Percentiles rank a stretch among this genome's conserved stretches.
phyloP scores from a whole-genome alignment of 2,797 vertebrate species.

The Arrhamphus sclerolepis region DNA sequence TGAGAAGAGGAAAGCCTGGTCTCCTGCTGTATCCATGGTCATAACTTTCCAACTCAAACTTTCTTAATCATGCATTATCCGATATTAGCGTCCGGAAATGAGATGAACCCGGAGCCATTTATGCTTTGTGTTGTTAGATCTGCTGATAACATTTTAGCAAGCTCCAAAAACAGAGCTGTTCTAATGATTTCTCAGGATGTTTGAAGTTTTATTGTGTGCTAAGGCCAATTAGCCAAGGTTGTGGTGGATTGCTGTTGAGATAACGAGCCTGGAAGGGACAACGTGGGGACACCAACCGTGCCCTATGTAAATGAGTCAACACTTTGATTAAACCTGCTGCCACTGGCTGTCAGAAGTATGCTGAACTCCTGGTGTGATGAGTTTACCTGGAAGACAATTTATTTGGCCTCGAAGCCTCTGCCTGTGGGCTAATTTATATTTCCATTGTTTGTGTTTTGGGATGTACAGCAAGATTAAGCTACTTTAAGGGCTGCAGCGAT shows the following conservation, averaged over 20 bases:
- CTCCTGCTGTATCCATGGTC: constrained; percentile 10
- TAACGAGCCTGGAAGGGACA: constrained; percentile 63
- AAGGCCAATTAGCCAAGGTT: constrained; percentile 60
- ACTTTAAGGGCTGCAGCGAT: constrained; percentile 6
- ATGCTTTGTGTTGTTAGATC: constrained; percentile 30
- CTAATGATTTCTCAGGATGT: constrained; percentile 56
- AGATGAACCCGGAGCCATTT: constrained; percentile 30
- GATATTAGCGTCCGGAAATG: constrained; percentile 28
- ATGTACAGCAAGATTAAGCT: constrained; percentile 19
- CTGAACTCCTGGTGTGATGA: constrained; percentile 58
- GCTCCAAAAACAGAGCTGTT: constrained; percentile 42
- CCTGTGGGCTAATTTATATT: constrained; percentile 54
- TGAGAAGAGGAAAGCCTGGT: constrained; percentile 10
- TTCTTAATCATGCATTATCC: background rate
- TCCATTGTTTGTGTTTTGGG: constrained; percentile 23
- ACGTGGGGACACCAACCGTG: constrained; percentile 47
- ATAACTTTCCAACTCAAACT: constrained; percentile 17
- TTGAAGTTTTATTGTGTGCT: constrained; percentile 49
- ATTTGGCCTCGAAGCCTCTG: constrained; percentile 64
- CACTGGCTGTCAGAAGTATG: constrained; percentile 56
- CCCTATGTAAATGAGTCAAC: constrained; percentile 71
- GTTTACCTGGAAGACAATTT: constrained; percentile 68
- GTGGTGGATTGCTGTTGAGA: constrained; percentile 50
- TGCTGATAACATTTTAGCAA: constrained; percentile 30
- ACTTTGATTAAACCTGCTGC: constrained; percentile 70